Base-by-base conservation (phyloP, 2,113 vertebrate species). In the Cheilinus undulatus region DNA sequence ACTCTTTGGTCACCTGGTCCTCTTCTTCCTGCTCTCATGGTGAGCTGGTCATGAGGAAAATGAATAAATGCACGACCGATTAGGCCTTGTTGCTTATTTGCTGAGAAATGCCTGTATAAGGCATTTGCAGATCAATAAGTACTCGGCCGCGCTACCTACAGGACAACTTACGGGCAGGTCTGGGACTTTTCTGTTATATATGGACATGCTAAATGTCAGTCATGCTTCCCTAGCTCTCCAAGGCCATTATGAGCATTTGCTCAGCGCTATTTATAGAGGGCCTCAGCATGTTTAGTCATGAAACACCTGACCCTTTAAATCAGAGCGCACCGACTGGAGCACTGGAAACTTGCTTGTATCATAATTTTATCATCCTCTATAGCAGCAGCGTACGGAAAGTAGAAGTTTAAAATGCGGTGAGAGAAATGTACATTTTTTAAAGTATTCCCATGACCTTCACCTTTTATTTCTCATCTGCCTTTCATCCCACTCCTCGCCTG, bases 121-220 rank as follows among this genome's bases (percentile, higher is more conserved):
- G 79, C 69, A 32, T 77, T 69, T 77, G 71, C 64, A 57, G 82
- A 92, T 90, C 90, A 78, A 91, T 91, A 88, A 86, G 48, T 64
- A 45, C 49, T 61, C 56, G 32, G 57, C 74, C 36, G 32, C 54
- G 43, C 66, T 58, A 65, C 79, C 81, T 71, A 79, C 32, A 15
- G 63, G 68, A 74, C 73, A 69, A 73, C 78, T 78, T 81, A 67
- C 3, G 58, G 80, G 58, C 85, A 73, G 45, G 68, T 80, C 82
- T 80, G 61, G 23, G 76, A 70, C 53, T 68, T 80, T 66, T 54
- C 61, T 80, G 78, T 85, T 83, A 86, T 84, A 66, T 86, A 82
- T 85, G 76, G 80, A 80, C 85, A 87, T 62, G 83, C 72, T 90
- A 81, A 90, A 90, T 87, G 85, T 84, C 86, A 87, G 80, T 85